A percentile compares a stretch with the other conserved stretches of the same genome.
These are phyloP conservation scores for Ophiodon elongatus DNA, from an alignment of 2,113 vertebrate genomes.

Conservation along the genomic window DNA sequence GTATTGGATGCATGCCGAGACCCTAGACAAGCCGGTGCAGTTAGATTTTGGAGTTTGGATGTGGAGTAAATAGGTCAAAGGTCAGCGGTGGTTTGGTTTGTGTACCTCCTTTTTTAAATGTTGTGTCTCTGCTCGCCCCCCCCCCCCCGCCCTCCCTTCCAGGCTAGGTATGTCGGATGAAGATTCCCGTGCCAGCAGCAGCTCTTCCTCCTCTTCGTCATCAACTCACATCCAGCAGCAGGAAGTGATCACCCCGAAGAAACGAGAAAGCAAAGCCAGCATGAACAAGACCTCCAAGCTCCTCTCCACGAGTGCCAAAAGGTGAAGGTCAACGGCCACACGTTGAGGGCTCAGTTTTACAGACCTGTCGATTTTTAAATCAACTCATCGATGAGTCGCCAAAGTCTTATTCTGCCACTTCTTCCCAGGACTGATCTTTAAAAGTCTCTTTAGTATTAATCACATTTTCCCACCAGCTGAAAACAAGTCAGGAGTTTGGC, in stretches of 20 bases:
- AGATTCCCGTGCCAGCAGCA: slow-evolving; percentile 98
- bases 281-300: slow-evolving; percentile 99
- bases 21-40: background rate
- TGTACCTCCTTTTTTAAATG: background rate
- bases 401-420: background rate
- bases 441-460: background rate
- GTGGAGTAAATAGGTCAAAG: background rate
- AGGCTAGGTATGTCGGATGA: slow-evolving; percentile 97
- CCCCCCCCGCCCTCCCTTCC: background rate
- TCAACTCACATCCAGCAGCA: slow-evolving; percentile 85
- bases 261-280: slow-evolving; percentile 95
- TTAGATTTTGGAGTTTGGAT: background rate
- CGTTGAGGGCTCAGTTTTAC: too few species aligned
- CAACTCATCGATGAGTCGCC: too few species aligned
- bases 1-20: background rate
- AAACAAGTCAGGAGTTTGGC: too few species aligned
- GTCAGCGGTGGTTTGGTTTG: background rate
- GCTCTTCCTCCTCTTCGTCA: slow-evolving; percentile 55
- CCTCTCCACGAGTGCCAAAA: slow-evolving; percentile 97
- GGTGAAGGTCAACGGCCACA: slow-evolving; percentile 67
- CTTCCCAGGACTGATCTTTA: background rate
- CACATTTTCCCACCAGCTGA: too few species aligned
- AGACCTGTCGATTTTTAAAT: too few species aligned
- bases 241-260: slow-evolving; percentile 89
- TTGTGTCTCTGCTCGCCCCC: too few species aligned